Evolutionary conservation across 2,888 invertebrate species (phyloP), one percentile per base, ranked within the genome.

Genomic region (Kuschelorhynchus macadamiae): DNA sequence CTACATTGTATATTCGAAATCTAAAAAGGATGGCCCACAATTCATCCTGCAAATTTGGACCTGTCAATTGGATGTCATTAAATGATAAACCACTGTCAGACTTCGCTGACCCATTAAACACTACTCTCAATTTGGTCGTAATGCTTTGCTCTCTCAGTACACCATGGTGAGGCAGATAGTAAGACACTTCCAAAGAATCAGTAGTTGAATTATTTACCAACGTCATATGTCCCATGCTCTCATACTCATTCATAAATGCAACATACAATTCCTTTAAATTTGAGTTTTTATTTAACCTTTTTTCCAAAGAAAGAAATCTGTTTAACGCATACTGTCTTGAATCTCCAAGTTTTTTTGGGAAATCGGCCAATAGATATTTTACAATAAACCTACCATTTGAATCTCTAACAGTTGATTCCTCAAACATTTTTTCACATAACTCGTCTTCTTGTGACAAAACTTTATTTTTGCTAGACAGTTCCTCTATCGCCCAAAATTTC

Each of bases 81-180:
- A 64, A 33, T 8, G 64, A 64, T 17, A 60, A 21, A 16, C 60
- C 68, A 18, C 16, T 60, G 16, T 55, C 49, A 20, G 55, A 39
- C 16, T 32, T 32, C 4, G 41, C 50, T 20, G 68, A 68, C 5
- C 36, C 59, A 57, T 64, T 64, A 41, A 64, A 68, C 17, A 64
- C 64, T 2, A 53, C 68, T 7, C 68, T 20, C 14, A 63, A 46
- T 17, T 52, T 50, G 9, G 67, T 67, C 0, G 67, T 67, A 9
- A 21, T 12, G 21, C 67, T 67, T 14, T 39, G n/a, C 3, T 12
- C 36, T 7, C 36, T 36, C 3, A 36, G 36, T 7, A 36, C 36
- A 36, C 36, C 36, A 36, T 36, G 12, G 11, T 36, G 11, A n/a
- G 36, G 36, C 11, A 36, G 12, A n/a, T 36, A 36, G 11, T 36